These are phyloP conservation scores for Micromys minutus DNA, from an alignment of 2,113 vertebrate genomes.

Conservation along the genomic window DNA sequence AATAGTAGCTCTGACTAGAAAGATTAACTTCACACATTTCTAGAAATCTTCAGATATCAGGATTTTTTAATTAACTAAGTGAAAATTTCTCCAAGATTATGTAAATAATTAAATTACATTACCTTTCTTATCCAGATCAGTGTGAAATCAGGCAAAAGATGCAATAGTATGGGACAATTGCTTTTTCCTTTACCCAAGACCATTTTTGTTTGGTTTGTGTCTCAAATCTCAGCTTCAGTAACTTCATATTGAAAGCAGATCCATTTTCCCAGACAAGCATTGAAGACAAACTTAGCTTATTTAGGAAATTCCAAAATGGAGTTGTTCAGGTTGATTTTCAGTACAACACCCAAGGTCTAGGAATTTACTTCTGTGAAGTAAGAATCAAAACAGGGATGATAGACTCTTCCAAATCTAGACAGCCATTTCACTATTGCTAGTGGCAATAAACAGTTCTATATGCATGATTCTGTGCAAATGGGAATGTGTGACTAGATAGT, in stretches of 20 bases:
- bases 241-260: slow-evolving; percentile 37
- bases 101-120: not conserved
- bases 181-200: slow-evolving; percentile 34
- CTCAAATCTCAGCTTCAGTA: slow-evolving; percentile 44
- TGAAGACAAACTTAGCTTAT: slow-evolving; percentile 62
- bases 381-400: slow-evolving; percentile 26
- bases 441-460: not conserved
- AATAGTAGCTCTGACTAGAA: slow-evolving; percentile 44
- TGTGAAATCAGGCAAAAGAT: not conserved
- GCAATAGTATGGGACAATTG: not conserved
- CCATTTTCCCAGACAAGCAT: slow-evolving; percentile 57
- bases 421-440: not conserved
- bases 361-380: slow-evolving; percentile 37
- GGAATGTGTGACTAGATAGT: slow-evolving; percentile 58
- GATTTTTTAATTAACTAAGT: not conserved
- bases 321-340: slow-evolving; percentile 47
- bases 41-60: slow-evolving; percentile 11
- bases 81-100: slow-evolving; percentile 14
- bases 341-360: slow-evolving; percentile 10
- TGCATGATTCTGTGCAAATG: slow-evolving; percentile 13
- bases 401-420: not conserved
- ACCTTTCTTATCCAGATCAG: slow-evolving; percentile 55
- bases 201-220: slow-evolving; percentile 25
- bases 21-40: slow-evolving; percentile 39
- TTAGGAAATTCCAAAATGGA: slow-evolving; percentile 49